These are phyloP conservation scores for Saccostrea glomerata DNA, from an alignment of 1,140 invertebrate species.

Conservation along the genomic window DNA sequence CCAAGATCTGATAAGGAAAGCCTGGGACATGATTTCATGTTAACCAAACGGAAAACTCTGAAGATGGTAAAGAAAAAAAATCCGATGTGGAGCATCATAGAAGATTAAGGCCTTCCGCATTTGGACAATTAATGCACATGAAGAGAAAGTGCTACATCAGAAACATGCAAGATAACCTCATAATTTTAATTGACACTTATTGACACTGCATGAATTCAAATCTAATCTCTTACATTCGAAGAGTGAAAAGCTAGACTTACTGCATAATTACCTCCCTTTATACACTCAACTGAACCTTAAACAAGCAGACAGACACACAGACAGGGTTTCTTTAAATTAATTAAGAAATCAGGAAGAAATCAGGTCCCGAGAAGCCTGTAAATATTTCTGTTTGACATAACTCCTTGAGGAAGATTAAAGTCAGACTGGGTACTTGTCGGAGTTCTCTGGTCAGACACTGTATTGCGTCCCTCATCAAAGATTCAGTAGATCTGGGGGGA, in stretches of 20 bases:
- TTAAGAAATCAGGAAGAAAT: background rate
- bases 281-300: background rate
- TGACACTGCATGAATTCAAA: background rate
- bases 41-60: background rate
- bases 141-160: background rate
- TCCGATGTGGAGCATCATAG: background rate
- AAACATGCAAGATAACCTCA: background rate
- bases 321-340: conserved; percentile 15
- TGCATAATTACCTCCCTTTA: background rate
- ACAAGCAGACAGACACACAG: background rate
- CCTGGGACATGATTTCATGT: background rate
- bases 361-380: background rate
- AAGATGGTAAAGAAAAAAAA: background rate
- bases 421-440: background rate
- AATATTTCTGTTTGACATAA: conserved; percentile 6
- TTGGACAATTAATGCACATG: background rate
- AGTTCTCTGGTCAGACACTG: background rate
- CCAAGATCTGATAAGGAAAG: background rate
- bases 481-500: background rate
- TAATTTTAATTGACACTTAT: background rate
- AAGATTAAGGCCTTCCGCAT: background rate
- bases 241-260: background rate
- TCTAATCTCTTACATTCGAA: background rate
- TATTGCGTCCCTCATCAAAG: background rate
- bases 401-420: conserved; percentile 7